Base-by-base conservation (phyloP, 2,888 invertebrate species). In the Pseudococcus longispinus region DNA sequence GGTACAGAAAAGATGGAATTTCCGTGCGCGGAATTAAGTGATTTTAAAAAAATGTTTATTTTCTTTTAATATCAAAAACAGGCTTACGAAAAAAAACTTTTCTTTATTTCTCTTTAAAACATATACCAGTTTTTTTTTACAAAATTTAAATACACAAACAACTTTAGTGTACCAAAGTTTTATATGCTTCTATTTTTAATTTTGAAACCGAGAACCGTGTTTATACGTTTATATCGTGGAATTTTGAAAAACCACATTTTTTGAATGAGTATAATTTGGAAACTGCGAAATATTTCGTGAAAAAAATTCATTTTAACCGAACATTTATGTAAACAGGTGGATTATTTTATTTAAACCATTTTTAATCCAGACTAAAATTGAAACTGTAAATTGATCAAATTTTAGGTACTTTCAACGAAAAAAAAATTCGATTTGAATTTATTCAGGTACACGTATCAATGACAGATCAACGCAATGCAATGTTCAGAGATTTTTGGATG, bases 61-160 rank as follows among this genome's bases (percentile, higher is more conserved):
- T 80, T 80, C 77, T 80, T 80, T 80, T 80, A 80, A 80, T 80
- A 80, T 80, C 42, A 80, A 80, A 80, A 80, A 42, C 77, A 80
- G 42, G 77, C 42, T 80, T 80, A 80, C 20, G 42, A 23, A 60
- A 80, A 77, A 26, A 80, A 80, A 80, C 37, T 80, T 80, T 80
- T 42, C 42, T 74, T 74, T 42, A 80, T 80, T 42, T 70, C 29
- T 29, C 70, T 29, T 70, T 29, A 70, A 70, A 70, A 70, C 70
- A 26, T 42, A 80, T 42, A 42, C 18, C 11, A 4, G 0, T 42
- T 80, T 80, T 80, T 80, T 70, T 29, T 26, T 18, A 5, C 0
- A 42, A 80, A 80, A 80, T 80, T 42, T 80, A 77, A 77, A 77
- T 37, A 37, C 70, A 29, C 77, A 37, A 77, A 6, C n/a, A 77